phyloP scores from a whole-genome alignment of 2,113 vertebrate genomes.

The Alethe diademata region DNA sequence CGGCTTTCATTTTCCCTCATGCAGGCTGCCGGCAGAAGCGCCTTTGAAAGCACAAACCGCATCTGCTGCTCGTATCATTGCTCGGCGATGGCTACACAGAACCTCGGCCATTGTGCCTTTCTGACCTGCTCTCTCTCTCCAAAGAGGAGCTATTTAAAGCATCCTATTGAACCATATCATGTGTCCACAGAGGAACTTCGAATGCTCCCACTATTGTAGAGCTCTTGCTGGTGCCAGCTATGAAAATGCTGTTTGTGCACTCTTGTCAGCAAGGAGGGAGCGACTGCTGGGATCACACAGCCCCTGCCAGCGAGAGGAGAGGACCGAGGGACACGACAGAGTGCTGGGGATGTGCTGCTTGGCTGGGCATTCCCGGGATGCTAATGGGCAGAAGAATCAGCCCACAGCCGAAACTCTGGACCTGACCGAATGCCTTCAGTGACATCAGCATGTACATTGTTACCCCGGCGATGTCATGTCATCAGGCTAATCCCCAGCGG shows the following conservation, averaged over 20 bases:
- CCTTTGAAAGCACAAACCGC: background rate
- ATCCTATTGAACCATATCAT: background rate
- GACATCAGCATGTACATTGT: background rate
- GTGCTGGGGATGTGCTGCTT: background rate
- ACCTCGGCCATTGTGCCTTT: background rate
- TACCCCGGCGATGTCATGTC: background rate
- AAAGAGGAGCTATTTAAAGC: constrained; percentile 8
- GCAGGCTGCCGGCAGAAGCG: background rate
- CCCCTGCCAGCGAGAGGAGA: background rate
- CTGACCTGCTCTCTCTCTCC: background rate
- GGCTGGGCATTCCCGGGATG: background rate
- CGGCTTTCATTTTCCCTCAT: background rate
- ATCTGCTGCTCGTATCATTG: background rate
- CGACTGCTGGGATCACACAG: background rate
- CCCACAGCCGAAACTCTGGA: background rate
- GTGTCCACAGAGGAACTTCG: background rate
- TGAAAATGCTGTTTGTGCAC: background rate
- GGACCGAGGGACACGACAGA: rapidly evolving
- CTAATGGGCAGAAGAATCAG: background rate
- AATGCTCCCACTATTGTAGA: background rate
- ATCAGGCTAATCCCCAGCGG: background rate
- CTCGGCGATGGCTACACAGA: background rate
- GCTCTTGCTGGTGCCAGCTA: background rate
- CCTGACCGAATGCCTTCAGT: background rate
- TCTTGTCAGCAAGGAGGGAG: background rate